Base-by-base conservation (phyloP, 2,113 vertebrate species). In the Sapayoa aenigma region DNA sequence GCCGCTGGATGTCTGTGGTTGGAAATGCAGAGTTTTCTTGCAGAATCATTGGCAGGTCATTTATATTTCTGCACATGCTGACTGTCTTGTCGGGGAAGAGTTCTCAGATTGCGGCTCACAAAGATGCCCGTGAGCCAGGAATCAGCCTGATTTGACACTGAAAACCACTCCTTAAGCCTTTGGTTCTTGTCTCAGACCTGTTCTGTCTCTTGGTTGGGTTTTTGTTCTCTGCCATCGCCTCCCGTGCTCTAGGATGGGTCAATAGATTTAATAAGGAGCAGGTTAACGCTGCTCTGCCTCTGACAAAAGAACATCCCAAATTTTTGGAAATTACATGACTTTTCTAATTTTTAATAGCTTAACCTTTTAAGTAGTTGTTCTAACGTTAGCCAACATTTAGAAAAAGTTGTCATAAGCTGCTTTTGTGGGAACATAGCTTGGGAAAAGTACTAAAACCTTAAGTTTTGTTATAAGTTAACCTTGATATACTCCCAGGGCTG, bases 181-280 rank as follows among this genome's bases (percentile, higher is more conserved):
- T 9, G 46, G 46, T 47, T 47, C 46, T 21, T 47, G 46, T 47
- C 46, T 47, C 46, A 60, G 71, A 31, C 9, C 2, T 3, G 4
- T 49, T 63, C 17, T 6, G 1, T 37, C 31, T 68, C 44, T 41
- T 2, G 0, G 6, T 37, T 35, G 30, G 49, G 6, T 11, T 41
- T 80, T 24, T 56, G 11, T 44, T 59, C 23, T 60, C 24, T 72
- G 30, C 11, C 9, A 7, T 67, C 25, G 3, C 7, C 13, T 55
- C 23, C 14, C 3, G n/a, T 0, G 1, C 46, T 60, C 4, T 25
- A 17, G 46, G 21, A 18, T 46, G 41, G 3, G 9, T 44, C 16
- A 52, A 56, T 8, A 12, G 18, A 20, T 62, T 60, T n/a, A 12
- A 18, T 28, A 28, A 9, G 27, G 14, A 33, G 58, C 66, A 67